Conservation (phyloP, 2,888 invertebrate genomes). For the Pammene aurita region DNA sequence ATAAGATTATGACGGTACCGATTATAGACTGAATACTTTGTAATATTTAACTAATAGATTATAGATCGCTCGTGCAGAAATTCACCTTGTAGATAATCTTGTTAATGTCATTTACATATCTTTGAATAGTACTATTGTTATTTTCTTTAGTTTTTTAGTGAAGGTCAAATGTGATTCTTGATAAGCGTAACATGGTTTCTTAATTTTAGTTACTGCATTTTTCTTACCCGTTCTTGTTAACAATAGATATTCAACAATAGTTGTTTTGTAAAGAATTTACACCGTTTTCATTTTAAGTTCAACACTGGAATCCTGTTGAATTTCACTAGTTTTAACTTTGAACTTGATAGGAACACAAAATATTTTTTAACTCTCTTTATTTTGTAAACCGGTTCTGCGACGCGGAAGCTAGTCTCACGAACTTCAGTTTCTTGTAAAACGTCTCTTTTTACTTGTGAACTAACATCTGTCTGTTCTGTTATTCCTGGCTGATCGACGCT, state of each 20-base stretch:
- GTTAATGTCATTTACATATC: constrained; percentile 23
- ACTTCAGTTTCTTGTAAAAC: constrained; percentile 69
- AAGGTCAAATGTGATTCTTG: constrained; percentile 12
- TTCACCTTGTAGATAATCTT: constrained; percentile 32
- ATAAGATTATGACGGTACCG: constrained; percentile 39
- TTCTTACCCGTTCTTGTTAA: constrained; percentile 1
- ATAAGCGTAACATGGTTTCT: constrained; percentile 7
- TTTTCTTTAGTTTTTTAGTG: neutral
- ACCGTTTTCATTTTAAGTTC: constrained; percentile 16
- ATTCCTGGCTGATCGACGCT: constrained; percentile 53
- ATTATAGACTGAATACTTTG: constrained; percentile 32
- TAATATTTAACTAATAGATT: constrained; percentile 34
- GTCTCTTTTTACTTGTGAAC: constrained; percentile 41
- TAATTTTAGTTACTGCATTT: constrained; percentile 2
- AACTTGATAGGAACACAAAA: constrained; percentile 48
- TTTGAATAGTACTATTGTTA: constrained; percentile 29
- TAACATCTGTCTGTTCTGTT: constrained; percentile 63
- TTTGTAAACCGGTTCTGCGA: constrained; percentile 65
- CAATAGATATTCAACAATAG: constrained; percentile 9
- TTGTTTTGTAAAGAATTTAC: neutral
- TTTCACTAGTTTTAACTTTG: constrained; percentile 45
- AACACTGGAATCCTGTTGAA: neutral
- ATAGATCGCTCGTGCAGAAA: constrained; percentile 20
- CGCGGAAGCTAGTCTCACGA: constrained; percentile 72
- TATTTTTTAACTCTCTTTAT: constrained; percentile 48